Conservation (phyloP, 1,140 invertebrate species). For the Phymastichus coffea region DNA sequence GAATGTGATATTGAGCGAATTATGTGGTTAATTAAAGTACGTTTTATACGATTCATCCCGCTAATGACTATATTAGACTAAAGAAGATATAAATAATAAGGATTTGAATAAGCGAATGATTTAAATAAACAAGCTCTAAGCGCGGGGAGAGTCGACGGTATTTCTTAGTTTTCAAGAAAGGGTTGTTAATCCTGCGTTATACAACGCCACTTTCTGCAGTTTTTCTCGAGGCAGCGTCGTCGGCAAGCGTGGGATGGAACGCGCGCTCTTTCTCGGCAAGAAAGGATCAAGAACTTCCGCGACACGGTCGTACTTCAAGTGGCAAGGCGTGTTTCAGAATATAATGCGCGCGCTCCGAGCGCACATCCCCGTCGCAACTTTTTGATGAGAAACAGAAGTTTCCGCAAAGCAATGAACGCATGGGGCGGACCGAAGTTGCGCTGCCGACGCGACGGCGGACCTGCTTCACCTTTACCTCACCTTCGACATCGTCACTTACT, state of each 20-base stretch:
- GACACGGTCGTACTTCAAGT: constrained; percentile 27
- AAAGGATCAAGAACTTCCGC: constrained; percentile 31
- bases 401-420: constrained; percentile 11
- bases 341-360: constrained; percentile 1
- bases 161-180: constrained; percentile 20
- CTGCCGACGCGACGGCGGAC: constrained; percentile 6
- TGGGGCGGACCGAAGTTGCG: not conserved
- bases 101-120: no score
- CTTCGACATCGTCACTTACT: no score
- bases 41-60: no score
- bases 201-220: not conserved
- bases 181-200: constrained; percentile 23
- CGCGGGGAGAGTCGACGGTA: not conserved
- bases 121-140: not conserved
- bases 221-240: constrained; percentile 4
- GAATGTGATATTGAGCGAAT: not conserved
- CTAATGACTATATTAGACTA: no score
- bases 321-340: constrained; percentile 26
- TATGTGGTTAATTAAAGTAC: not conserved
- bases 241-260: constrained; percentile 19
- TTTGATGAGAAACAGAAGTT: constrained; percentile 30
- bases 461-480: not conserved
- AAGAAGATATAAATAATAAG: not conserved
- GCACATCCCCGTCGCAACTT: constrained; percentile 5
- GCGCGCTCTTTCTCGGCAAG: constrained; percentile 6